phyloP scores from a whole-genome alignment of 2,797 vertebrate genomes.

The Clarias platycephalus region DNA sequence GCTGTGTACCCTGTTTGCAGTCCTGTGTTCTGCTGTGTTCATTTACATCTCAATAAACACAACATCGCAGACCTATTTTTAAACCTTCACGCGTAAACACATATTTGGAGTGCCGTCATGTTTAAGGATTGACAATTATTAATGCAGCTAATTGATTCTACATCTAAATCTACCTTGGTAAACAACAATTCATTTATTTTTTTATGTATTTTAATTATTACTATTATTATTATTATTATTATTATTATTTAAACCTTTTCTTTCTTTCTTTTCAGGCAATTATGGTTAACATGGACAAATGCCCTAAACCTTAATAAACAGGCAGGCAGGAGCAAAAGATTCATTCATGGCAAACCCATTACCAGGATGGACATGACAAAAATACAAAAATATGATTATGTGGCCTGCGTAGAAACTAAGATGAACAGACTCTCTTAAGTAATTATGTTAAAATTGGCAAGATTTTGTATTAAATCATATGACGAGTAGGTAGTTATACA shows the following conservation, averaged over 20 bases:
- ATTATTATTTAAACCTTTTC: too few species aligned
- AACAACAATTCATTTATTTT: background rate
- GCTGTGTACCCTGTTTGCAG: constrained; percentile 28
- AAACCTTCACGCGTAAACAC: background rate
- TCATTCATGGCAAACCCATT: background rate
- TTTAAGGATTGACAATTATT: background rate
- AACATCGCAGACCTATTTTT: constrained; percentile 34
- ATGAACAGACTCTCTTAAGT: background rate
- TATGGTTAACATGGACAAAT: background rate
- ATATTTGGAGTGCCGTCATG: background rate
- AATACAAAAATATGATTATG: too few species aligned
- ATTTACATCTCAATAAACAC: constrained; percentile 39
- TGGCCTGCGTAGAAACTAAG: background rate
- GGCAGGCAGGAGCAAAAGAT: constrained; percentile 1
- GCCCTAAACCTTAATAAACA: background rate
- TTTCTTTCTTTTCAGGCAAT: too few species aligned
- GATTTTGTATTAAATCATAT: too few species aligned
- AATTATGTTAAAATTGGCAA: background rate
- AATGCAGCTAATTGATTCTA: background rate
- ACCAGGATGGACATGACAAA: too few species aligned
- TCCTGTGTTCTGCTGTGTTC: background rate
- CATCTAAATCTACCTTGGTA: background rate
- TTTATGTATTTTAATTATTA: background rate
- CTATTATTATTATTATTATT: too few species aligned
- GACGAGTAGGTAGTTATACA: too few species aligned